Evolutionary conservation across 92 coral and sea anemone genomes (phyloP).

Genomic region (Epizoanthus rinbou): DNA sequence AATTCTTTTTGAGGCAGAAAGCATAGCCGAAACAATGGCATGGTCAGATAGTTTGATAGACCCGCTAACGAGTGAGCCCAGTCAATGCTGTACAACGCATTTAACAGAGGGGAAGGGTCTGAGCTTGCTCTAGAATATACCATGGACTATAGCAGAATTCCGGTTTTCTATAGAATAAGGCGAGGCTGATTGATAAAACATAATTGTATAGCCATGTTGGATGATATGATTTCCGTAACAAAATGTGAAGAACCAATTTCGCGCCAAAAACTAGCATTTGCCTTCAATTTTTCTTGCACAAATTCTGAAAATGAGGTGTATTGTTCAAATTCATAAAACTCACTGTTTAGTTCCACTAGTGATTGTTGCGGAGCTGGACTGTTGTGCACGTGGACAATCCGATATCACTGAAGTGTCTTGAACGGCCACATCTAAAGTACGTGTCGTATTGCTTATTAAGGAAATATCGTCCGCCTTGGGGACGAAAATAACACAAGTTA

Average conservation of each 20-base stretch:
- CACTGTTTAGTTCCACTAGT: no score
- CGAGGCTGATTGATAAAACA: conserved; percentile 40
- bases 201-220: conserved; percentile 52
- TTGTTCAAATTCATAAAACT: conserved; percentile 5
- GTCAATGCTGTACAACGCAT: conserved; percentile 58
- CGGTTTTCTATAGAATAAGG: conserved; percentile 57
- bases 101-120: conserved; percentile 31
- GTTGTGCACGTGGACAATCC: no score
- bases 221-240: conserved; percentile 56
- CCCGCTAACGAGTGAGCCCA: conserved; percentile 57
- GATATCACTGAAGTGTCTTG: background rate
- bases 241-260: conserved; percentile 54
- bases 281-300: conserved; percentile 32
- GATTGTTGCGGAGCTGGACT: no score
- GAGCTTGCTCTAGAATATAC: conserved; percentile 7
- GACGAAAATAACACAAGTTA: background rate
- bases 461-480: background rate
- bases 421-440: background rate
- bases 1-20: conserved; percentile 47
- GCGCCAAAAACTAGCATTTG: conserved; percentile 46
- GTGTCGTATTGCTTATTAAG: no score
- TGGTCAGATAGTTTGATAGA: conserved; percentile 41
- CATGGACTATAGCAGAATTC: conserved; percentile 46
- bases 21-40: conserved; percentile 43
- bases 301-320: conserved; percentile 9